Percentiles rank a stretch among this genome's conserved stretches.
Conservation (phyloP, 2,888 invertebrate species). For the Apoda limacodes region DNA sequence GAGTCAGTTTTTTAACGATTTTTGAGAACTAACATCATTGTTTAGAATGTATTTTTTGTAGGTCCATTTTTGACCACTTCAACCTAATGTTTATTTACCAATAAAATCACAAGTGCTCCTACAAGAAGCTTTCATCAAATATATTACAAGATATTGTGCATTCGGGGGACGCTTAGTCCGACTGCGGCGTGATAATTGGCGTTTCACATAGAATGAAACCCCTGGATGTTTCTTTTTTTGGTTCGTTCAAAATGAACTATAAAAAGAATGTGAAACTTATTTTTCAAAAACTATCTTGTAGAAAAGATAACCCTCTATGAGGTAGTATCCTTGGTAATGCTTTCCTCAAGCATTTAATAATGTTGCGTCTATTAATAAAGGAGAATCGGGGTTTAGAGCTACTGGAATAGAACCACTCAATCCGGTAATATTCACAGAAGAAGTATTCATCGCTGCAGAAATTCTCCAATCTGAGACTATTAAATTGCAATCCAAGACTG, state of each 20-base stretch:
- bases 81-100: no score
- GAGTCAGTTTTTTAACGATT: no score
- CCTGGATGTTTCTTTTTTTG: constrained; percentile 22
- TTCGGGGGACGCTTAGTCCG: no score
- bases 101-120: no score
- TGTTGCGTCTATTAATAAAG: constrained; percentile 16
- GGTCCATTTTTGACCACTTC: no score
- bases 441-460: constrained; percentile 17
- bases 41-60: no score
- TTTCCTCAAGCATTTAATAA: constrained; percentile 15
- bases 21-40: no score
- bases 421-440: constrained; percentile 20
- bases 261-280: constrained; percentile 25
- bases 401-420: constrained; percentile 24
- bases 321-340: constrained; percentile 14
- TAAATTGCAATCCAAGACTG: constrained; percentile 9
- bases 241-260: constrained; percentile 21
- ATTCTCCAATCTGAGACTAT: constrained; percentile 11
- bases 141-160: no score
- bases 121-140: no score
- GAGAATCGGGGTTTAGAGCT: constrained; percentile 17
- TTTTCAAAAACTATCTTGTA: constrained; percentile 22
- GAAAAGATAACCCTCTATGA: constrained; percentile 20
- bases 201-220: constrained; percentile 23
- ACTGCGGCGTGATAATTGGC: no score